Conservation (phyloP, 2,113 vertebrate species). For the Gobio gobio region DNA sequence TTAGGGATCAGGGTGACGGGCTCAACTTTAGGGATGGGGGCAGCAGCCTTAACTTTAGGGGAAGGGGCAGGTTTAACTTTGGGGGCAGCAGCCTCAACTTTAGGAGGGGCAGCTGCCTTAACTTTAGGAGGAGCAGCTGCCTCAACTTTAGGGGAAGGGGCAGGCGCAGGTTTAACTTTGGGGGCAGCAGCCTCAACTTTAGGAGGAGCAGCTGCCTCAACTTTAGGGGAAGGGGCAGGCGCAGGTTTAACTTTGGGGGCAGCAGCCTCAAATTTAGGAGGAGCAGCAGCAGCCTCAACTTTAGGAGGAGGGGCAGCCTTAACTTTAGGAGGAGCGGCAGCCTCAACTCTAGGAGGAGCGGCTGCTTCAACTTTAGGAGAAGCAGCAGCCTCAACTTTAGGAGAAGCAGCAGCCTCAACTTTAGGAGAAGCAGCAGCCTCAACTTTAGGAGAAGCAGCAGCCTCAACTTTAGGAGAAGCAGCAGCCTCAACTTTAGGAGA, state of each 20-base stretch:
- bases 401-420: not conserved
- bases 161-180: not conserved
- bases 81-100: not conserved
- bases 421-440: slow-evolving; percentile 33
- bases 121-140: not conserved
- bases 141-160: not conserved
- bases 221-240: slow-evolving; percentile 57
- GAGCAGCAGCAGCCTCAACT: too few relatives aligned
- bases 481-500: not conserved
- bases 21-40: not conserved
- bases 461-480: slow-evolving; percentile 17
- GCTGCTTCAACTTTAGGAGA: slow-evolving; percentile 60
- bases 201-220: not conserved
- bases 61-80: not conserved
- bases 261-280: slow-evolving; percentile 64
- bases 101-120: not conserved
- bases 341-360: too few relatives aligned
- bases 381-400: not conserved
- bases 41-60: not conserved
- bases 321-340: not conserved
- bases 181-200: not conserved
- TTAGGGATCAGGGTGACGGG: not conserved
- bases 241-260: not conserved
- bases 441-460: not conserved
- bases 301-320: not conserved